Evolutionary conservation across 1,140 invertebrate species (phyloP).

Genomic region (Sarcophaga bullata): DNA sequence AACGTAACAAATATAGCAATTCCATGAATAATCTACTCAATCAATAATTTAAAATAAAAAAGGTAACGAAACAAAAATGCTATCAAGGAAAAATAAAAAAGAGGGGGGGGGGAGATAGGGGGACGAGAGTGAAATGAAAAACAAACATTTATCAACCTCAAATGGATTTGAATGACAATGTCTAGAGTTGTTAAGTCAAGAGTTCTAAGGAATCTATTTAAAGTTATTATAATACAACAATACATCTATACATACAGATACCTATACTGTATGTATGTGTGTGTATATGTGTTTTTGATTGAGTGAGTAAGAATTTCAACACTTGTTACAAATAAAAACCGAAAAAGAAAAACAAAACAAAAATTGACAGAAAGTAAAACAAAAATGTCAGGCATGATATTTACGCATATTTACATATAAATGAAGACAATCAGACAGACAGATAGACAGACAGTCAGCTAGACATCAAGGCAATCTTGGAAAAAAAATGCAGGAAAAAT

Average conservation of each 20-base stretch:
- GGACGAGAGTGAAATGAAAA: background rate
- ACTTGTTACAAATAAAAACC: background rate
- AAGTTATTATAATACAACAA: background rate
- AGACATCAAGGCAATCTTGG: background rate
- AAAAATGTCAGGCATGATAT: background rate
- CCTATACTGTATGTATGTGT: background rate
- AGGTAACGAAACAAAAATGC: background rate
- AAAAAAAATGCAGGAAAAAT: no score
- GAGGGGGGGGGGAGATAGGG: no score
- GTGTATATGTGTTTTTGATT: background rate
- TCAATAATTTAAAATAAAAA: background rate
- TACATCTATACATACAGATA: background rate
- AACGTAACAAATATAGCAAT: no score
- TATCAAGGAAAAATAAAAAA: background rate
- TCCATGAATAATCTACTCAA: background rate
- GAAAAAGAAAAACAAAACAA: background rate
- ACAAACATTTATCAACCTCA: background rate
- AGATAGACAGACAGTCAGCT: background rate
- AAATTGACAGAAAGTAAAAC: conserved; percentile 22
- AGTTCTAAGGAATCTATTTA: conserved; percentile 10
- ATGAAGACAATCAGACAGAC: background rate
- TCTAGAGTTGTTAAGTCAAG: conserved; percentile 12
- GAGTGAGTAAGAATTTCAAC: conserved; percentile 7
- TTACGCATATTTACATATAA: conserved; percentile 16
- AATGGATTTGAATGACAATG: background rate